Evolutionary conservation across 2,113 vertebrate species (phyloP).

Genomic region (Dissostichus mawsoni): DNA sequence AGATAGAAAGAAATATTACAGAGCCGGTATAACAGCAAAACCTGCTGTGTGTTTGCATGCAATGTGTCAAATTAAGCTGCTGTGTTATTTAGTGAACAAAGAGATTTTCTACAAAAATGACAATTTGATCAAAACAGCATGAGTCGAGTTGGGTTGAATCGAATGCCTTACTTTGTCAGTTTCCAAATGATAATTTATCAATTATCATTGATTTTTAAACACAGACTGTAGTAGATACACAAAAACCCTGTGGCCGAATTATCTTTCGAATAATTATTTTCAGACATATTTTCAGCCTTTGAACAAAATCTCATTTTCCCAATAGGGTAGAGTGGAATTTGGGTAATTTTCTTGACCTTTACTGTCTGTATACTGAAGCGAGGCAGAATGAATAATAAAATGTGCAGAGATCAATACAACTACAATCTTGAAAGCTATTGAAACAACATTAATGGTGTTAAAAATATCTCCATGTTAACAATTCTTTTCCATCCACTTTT

Average conservation of each 20-base stretch:
- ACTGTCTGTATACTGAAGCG: background rate
- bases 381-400: background rate
- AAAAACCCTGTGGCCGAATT: too few species aligned
- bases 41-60: conserved; percentile 19
- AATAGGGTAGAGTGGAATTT: background rate
- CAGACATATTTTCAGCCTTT: background rate
- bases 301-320: background rate
- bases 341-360: background rate
- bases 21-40: background rate
- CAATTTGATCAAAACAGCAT: background rate
- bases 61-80: background rate
- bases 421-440: background rate
- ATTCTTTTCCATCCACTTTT: background rate
- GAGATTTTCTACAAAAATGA: background rate
- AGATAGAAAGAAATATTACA: conserved; percentile 13
- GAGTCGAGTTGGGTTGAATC: background rate
- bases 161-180: background rate
- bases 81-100: background rate
- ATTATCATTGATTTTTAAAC: background rate
- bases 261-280: too few species aligned
- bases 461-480: background rate
- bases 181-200: background rate
- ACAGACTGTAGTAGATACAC: too few species aligned
- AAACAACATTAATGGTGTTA: background rate
- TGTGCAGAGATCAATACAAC: background rate